phyloP scores from a whole-genome alignment of 2,888 invertebrate genomes.

The Microdon myrmicae region DNA sequence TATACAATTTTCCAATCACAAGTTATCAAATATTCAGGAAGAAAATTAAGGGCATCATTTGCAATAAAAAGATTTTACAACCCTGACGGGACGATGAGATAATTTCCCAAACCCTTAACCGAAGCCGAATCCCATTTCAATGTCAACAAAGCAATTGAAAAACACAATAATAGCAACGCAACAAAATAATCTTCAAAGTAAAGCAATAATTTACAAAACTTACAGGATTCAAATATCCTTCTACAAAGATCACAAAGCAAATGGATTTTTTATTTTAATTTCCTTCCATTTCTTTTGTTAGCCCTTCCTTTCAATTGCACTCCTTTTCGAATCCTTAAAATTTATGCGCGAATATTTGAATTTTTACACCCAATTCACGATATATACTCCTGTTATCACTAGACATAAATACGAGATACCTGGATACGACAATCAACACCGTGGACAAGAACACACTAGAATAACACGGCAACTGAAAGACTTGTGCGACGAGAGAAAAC shows the following conservation, averaged over 20 bases:
- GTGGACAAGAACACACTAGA: constrained; percentile 7
- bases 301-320: constrained; percentile 8
- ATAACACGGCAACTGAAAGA: neutral
- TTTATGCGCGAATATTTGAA: neutral
- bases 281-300: constrained; percentile 6
- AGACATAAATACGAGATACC: neutral
- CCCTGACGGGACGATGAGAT: constrained; percentile 19
- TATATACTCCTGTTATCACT: constrained; percentile 24
- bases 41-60: constrained; percentile 21
- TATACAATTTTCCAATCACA: constrained; percentile 47
- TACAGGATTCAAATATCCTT: constrained; percentile 9
- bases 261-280: constrained; percentile 6
- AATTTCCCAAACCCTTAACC: constrained; percentile 1
- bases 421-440: constrained; percentile 9
- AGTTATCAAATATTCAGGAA: constrained; percentile 41
- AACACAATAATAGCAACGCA: constrained; percentile 10
- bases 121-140: constrained; percentile 7
- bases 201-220: too few relatives aligned
- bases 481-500: constrained; percentile 16
- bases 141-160: constrained; percentile 27
- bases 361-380: constrained; percentile 13
- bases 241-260: constrained; percentile 11
- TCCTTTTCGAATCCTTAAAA: constrained; percentile 4
- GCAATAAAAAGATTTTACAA: constrained; percentile 22
- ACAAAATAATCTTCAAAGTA: too few relatives aligned